Conservation (phyloP, 1,140 invertebrate species). For the Geopemphigus sp. region DNA sequence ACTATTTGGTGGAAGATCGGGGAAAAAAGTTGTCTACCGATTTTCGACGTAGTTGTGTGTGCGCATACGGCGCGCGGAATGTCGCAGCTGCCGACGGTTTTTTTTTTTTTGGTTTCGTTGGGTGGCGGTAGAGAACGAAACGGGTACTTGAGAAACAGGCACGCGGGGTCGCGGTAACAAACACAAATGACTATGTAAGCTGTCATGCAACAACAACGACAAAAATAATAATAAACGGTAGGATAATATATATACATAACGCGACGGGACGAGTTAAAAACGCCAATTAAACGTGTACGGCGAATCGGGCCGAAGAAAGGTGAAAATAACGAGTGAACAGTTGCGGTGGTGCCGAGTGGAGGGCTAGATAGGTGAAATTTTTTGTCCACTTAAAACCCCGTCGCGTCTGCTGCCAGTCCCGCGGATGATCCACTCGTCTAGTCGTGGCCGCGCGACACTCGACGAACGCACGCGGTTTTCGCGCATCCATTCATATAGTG, state of each 20-base stretch:
- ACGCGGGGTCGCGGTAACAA: slow-evolving; percentile 12
- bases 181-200: slow-evolving; percentile 5
- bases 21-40: background rate
- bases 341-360: background rate
- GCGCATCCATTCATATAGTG: background rate
- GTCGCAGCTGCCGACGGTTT: slow-evolving; percentile 15
- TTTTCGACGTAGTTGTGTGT: background rate
- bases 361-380: background rate
- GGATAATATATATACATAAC: background rate
- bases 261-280: slow-evolving; percentile 27
- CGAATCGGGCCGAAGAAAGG: background rate
- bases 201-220: slow-evolving; percentile 12
- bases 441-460: background rate
- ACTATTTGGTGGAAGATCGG: background rate
- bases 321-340: background rate
- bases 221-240: background rate
- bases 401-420: background rate
- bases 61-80: background rate
- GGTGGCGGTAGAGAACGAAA: background rate
- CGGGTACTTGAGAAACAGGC: background rate
- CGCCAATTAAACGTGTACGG: slow-evolving; percentile 36
- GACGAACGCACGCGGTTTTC: background rate
- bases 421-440: too few species aligned
- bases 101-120: too few species aligned
- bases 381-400: background rate